Conservation (phyloP, 2,113 vertebrate genomes). For the Speoplatyrhinus poulsoni region DNA sequence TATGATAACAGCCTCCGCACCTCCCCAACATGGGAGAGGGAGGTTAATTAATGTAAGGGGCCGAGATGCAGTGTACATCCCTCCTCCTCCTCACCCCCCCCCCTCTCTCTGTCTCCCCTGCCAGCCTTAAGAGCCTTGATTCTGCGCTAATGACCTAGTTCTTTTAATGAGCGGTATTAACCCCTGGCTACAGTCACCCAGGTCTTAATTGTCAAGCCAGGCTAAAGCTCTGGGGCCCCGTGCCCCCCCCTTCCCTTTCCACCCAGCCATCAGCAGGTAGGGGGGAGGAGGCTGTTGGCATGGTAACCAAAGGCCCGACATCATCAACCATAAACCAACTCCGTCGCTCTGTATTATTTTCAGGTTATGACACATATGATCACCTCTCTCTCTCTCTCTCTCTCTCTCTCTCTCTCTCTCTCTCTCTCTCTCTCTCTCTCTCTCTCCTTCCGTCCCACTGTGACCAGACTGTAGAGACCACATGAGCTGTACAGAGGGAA, state of each 20-base stretch:
- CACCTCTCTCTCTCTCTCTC: constrained; percentile 1
- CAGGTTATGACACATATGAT: constrained; percentile 46
- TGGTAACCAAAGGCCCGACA: constrained; percentile 80
- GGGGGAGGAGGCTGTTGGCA: constrained; percentile 78
- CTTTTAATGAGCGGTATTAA: constrained; percentile 99
- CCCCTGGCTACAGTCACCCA: constrained; percentile 99
- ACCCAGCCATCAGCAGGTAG: constrained; percentile 88
- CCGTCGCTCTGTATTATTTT: constrained; percentile 20
- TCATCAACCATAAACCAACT: constrained; percentile 64
- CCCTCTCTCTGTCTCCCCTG: constrained; percentile 77
- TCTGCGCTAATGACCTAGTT: constrained; percentile 99
- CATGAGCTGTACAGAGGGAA: constrained; percentile 78
- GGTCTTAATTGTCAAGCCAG: constrained; percentile 99
- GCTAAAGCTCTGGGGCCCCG: constrained; percentile 90
- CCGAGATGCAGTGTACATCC: constrained; percentile 38
- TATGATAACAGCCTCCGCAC: constrained; percentile 82
- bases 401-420: constrained; percentile 34
- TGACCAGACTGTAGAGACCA: constrained; percentile 23
- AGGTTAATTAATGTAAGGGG: constrained; percentile 99
- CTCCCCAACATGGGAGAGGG: constrained; percentile 89
- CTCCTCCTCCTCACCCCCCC: constrained; percentile 75
- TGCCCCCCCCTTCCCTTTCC: constrained; percentile 65
- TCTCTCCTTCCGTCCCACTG: constrained; percentile 58
- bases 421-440: not conserved
- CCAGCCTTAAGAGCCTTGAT: constrained; percentile 99